phyloP scores from a whole-genome alignment of 2,797 vertebrate genomes.

The Hemitrygon akajei region DNA sequence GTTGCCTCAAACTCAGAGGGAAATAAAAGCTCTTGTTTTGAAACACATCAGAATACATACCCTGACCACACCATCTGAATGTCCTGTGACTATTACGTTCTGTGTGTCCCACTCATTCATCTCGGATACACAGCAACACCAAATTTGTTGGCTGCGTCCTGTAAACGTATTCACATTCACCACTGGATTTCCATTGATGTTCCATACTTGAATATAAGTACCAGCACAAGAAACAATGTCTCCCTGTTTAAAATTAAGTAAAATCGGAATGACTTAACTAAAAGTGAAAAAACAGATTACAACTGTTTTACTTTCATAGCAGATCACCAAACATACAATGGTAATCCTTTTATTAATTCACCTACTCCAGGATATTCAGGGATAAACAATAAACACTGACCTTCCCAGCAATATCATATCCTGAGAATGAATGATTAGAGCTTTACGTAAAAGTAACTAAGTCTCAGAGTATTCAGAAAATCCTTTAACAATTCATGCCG shows the following conservation, averaged over 20 bases:
- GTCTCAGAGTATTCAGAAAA: neutral
- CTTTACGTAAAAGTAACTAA: neutral
- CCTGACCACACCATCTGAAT: slow-evolving; percentile 91
- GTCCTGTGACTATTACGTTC: slow-evolving; percentile 93
- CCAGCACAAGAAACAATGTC: slow-evolving; percentile 91
- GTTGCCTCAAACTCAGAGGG: neutral
- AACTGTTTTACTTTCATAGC: neutral
- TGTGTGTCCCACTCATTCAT: slow-evolving; percentile 99
- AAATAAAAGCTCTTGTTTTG: neutral
- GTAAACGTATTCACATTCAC: slow-evolving; percentile 96
- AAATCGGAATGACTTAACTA: neutral
- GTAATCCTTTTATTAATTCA: neutral
- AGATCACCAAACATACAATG: neutral
- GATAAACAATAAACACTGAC: neutral
- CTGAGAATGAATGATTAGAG: neutral
- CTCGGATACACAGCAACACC: slow-evolving; percentile 93
- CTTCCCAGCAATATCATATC: neutral
- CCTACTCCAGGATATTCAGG: neutral
- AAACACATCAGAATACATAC: slow-evolving; percentile 55
- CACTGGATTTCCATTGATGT: slow-evolving; percentile 90
- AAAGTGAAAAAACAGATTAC: neutral
- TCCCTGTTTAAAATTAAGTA: slow-evolving; percentile 59
- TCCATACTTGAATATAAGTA: slow-evolving; percentile 93
- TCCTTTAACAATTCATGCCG: neutral
- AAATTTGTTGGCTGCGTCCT: slow-evolving; percentile 86